Evolutionary conservation across 2,113 vertebrate genomes (phyloP).

Genomic region (Amblyornis subalaris): DNA sequence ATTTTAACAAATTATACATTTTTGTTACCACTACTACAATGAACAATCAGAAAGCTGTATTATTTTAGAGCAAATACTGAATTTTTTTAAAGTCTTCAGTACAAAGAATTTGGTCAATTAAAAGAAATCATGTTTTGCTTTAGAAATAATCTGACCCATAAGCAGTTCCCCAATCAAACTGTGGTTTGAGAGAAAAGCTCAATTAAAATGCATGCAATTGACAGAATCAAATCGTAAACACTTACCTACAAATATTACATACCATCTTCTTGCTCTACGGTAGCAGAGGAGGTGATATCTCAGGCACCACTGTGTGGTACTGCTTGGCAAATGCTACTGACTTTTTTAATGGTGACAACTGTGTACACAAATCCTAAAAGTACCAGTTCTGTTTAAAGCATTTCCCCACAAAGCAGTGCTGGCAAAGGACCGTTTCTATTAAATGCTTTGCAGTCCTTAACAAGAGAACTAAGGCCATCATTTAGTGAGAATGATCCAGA

Average conservation of each 20-base stretch:
- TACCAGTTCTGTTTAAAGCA: slow-evolving; percentile 37
- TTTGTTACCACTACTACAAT: slow-evolving; percentile 3
- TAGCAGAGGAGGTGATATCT: slow-evolving; percentile 44
- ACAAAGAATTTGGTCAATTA: neutral
- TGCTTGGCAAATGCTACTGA: slow-evolving; percentile 60
- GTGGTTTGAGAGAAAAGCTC: slow-evolving; percentile 37
- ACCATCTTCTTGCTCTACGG: slow-evolving; percentile 26
- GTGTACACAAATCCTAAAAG: slow-evolving; percentile 50
- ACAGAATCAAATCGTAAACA: slow-evolving; percentile 36
- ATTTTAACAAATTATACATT: slow-evolving; percentile 51
- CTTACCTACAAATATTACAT: slow-evolving; percentile 48
- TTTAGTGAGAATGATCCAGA: slow-evolving; percentile 4
- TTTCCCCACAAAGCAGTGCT: slow-evolving; percentile 1
- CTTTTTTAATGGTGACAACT: slow-evolving; percentile 57
- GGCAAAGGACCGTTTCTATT: neutral
- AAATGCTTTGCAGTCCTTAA: neutral
- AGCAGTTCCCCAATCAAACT: slow-evolving; percentile 43
- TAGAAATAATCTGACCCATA: slow-evolving; percentile 39
- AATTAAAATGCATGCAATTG: slow-evolving; percentile 43
- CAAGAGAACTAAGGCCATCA: neutral
- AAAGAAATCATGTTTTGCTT: slow-evolving; percentile 44
- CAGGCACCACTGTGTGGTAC: slow-evolving; percentile 67
- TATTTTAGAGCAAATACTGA: slow-evolving; percentile 25
- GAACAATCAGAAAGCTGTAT: neutral
- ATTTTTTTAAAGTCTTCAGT: neutral